Evolutionary conservation across 1,140 invertebrate genomes (phyloP), one percentile per base, ranked within the genome.

Genomic region (Popillia japonica): DNA sequence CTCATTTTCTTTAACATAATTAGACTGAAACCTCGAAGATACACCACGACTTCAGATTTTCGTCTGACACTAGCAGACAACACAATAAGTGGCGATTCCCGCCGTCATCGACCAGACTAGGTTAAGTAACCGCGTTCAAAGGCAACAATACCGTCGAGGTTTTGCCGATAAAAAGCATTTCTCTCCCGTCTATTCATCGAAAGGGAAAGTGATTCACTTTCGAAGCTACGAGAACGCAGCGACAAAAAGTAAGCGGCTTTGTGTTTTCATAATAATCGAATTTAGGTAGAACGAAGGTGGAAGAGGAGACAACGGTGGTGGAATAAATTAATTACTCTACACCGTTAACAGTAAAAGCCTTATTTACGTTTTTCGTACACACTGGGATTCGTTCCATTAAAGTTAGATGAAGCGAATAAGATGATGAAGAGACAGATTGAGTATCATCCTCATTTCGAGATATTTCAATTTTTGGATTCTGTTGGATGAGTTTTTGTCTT

Each of bases 181-280:
- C 42, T 14, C 42, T 44, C 9, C 14, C 2, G 42, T 14, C 8
- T 44, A 44, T 10, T 44, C 42, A 44, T 34, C 27, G 27, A 34
- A 4, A 34, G 27, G 4, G 42, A 44, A 44, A 44, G 42, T 14
- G 2, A 34, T 34, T 44, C 14, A 44, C 14, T 44, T 44, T 44
- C 42, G 42, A 44, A 9, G 42, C 42, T 14, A 14, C 14, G 0
- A 14, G 9, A 14, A 3, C 42, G 9, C 14, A 44, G 42, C 42
- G 59, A 61, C 59, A 61, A 61, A 20, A 61, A 61, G 59, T 20
- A n/a, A 20, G 59, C 59, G n/a, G 14, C 59, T 61, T 61, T 61
- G 59, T 61, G 20, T 61, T 61, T 20, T 61, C 59, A 20, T n/a
- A 61, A 61, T 61, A 61, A 61, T 61, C 20, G 59, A 61, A 61